Conservation (phyloP, 2,888 invertebrate genomes). For the Pheosia gnoma region DNA sequence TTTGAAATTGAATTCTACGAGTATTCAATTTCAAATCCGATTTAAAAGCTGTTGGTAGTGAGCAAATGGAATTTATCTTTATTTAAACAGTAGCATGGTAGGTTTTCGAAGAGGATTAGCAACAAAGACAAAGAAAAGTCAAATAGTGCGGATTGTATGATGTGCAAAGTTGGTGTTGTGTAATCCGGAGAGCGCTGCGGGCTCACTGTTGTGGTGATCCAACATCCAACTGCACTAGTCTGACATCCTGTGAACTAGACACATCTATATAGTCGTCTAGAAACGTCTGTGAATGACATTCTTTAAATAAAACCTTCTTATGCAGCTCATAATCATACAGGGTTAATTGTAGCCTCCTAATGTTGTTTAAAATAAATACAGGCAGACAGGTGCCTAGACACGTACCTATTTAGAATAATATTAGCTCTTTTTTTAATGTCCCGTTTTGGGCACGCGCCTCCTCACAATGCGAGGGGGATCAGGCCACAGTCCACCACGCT, state of each 20-base stretch:
- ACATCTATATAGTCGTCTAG: slow-evolving; percentile 9
- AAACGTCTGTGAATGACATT: background rate
- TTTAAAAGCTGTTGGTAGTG: too few species aligned
- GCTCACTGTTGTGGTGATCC: slow-evolving; percentile 26
- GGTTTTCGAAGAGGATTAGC: background rate
- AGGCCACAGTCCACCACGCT: too few species aligned
- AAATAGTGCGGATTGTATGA: slow-evolving; percentile 13
- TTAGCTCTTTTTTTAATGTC: too few species aligned
- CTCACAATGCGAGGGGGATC: too few species aligned
- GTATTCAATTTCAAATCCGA: too few species aligned
- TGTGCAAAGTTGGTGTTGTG: slow-evolving; percentile 27
- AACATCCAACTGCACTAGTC: slow-evolving; percentile 22
- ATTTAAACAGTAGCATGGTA: background rate
- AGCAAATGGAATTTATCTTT: background rate
- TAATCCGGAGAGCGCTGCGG: slow-evolving; percentile 25
- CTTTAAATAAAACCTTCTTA: background rate
- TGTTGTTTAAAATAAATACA: too few species aligned
- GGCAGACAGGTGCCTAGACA: too few species aligned
- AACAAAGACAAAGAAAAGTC: slow-evolving; percentile 21
- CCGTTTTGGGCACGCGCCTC: too few species aligned
- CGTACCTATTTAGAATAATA: too few species aligned
- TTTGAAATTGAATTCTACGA: too few species aligned
- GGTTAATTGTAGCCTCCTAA: too few species aligned
- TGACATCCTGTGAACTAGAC: slow-evolving; percentile 27
- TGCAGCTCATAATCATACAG: too few species aligned